A percentile compares a stretch with the other conserved stretches of the same genome.
phyloP scores from a whole-genome alignment of 2,797 vertebrate genomes.

The Malurus leucopterus region DNA sequence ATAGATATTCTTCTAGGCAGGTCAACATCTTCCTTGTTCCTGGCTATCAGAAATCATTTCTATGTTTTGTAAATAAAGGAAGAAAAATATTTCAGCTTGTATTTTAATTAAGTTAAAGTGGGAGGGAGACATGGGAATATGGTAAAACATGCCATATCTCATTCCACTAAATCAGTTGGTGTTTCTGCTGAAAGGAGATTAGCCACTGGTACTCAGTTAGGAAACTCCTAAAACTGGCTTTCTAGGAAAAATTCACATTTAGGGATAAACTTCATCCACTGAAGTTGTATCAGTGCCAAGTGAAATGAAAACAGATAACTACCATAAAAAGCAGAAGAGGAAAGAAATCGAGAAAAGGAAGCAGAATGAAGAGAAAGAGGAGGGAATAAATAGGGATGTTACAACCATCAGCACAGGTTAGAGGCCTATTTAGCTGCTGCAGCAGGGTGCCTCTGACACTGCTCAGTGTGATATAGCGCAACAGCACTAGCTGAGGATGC shows the following conservation, averaged over 20 bases:
- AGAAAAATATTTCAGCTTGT: not conserved
- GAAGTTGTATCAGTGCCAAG: not conserved
- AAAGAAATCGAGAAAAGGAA: not conserved
- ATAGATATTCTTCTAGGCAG: not conserved
- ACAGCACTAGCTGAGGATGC: not conserved
- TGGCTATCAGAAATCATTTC: not conserved
- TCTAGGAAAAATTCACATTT: not conserved
- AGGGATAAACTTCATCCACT: not conserved
- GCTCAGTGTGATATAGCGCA: not conserved
- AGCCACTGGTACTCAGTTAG: not conserved
- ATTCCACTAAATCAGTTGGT: not conserved
- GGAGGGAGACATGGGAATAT: not conserved
- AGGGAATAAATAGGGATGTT: not conserved
- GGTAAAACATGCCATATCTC: not conserved
- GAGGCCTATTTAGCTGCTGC: not conserved
- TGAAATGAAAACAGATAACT: not conserved
- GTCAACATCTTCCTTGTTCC: not conserved
- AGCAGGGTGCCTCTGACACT: not conserved
- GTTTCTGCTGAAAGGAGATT: not conserved
- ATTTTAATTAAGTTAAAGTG: not conserved
- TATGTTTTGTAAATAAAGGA: not conserved
- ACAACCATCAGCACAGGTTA: not conserved
- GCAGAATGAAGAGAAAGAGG: not conserved
- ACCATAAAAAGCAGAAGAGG: not conserved
- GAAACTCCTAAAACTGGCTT: not conserved